Base-by-base conservation (phyloP, 2,888 invertebrate genomes). In the Pomacea canaliculata region DNA sequence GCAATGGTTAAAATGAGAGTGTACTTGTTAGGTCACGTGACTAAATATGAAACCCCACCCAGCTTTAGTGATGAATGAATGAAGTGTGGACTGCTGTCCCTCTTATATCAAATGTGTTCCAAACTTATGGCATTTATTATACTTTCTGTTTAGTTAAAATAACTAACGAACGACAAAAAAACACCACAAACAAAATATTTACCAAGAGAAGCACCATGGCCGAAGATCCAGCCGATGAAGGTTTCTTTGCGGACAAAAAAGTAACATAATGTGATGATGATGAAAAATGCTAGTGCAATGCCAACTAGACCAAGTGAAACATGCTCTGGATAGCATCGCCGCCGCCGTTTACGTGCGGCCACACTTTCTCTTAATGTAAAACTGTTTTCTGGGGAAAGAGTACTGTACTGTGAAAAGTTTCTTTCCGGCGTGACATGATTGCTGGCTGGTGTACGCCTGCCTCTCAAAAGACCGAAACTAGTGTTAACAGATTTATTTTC, bases 401-500 rank as follows among this genome's bases (percentile, higher is more conserved):
- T 56, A 23, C 63, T 65, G 23, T 63, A 56, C 66, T 74, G 59
- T 19, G 70, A 62, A 62, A 23, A 37, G 19, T 74, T 46, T 75
- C 59, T 68, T 23, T 63, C 46, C 27, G 74, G 62, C n/a, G 70
- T 69, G 66, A 77, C 73, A 76, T 75, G 71, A 72, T 76, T 79
- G 66, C 63, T 77, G 67, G 73, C 51, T 48, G 65, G 66, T 48
- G 70, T 67, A 46, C 66, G 75, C 66, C 70, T n/a, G 65, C 60
- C 70, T n/a, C 71, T 60, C 18, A 16, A 46, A 13, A 69, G 67
- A 70, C 74, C 76, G 70, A 86, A 79, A n/a, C 85, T 84, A 12
- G 87, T 86, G 77, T 86, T 86, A 16, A 86, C 82, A 27, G 85
- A 85, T 75, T 85, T 84, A 74, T 86, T 85, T 78, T 84, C 84